Percentiles rank a stretch among this genome's conserved stretches.
phyloP scores from a whole-genome alignment of 2,113 vertebrate species.

The Brachirus orientalis region DNA sequence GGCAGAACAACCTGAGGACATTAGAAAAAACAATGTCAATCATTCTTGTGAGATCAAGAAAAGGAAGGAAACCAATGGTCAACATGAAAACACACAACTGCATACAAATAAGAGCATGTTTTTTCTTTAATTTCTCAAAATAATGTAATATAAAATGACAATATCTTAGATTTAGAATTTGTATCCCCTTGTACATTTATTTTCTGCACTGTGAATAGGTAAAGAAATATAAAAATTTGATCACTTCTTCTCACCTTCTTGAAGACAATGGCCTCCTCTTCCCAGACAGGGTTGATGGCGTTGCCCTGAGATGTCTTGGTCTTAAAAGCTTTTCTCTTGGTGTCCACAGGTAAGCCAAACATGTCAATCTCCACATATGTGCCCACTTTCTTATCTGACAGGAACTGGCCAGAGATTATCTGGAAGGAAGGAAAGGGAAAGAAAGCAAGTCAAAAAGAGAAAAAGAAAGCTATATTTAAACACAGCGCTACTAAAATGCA shows the following conservation, averaged over 20 bases:
- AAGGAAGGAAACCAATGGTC: neutral
- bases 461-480: no score
- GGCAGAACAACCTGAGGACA: slow-evolving; percentile 90
- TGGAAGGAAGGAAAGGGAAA: slow-evolving; percentile 55
- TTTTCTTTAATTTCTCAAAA: neutral
- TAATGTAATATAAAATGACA: no score
- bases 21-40: neutral
- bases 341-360: slow-evolving; percentile 97
- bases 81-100: neutral
- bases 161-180: no score
- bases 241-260: slow-evolving; percentile 87
- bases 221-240: neutral
- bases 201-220: no score
- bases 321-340: slow-evolving; percentile 94
- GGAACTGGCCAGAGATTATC: slow-evolving; percentile 98
- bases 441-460: no score
- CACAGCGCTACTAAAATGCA: neutral
- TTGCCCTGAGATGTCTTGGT: slow-evolving; percentile 96
- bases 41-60: neutral
- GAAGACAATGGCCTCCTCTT: slow-evolving; percentile 96
- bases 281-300: slow-evolving; percentile 96
- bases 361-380: slow-evolving; percentile 98
- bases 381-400: slow-evolving; percentile 96
- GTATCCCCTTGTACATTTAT: no score
- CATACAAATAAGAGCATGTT: neutral